Evolutionary conservation across 2,888 invertebrate species (phyloP), one percentile per base, ranked within the genome.

Genomic region (Patella ulyssiponensis): DNA sequence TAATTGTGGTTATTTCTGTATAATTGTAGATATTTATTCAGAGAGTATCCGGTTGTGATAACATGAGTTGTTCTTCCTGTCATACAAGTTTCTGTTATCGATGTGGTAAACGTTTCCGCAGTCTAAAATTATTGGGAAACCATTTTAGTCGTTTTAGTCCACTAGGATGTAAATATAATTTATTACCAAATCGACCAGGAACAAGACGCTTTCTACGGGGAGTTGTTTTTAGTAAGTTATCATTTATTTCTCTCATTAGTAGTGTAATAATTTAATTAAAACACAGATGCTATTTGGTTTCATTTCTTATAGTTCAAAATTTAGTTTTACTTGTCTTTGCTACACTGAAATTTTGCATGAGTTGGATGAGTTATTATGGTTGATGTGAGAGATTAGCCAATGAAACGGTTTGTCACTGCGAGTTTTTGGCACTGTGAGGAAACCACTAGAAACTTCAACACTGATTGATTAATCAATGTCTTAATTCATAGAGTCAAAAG

Each of bases 1-100:
- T 33, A 33, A 33, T 33, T 33, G 33, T 33, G 4, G 33, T 3
- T 9, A 44, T 44, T 44, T 44, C 9, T 9, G 44, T 44, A 44
- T 44, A 44, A 44, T 84, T 82, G 5, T 84, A 92, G 92, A 87
- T 92, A 51, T 92, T 86, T 80, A 92, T 92, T 69, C 91, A 92
- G 84, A 85, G 92, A 52, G 88, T 87, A 4, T 86, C 90, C 33
- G 92, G 92, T n/a, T 92, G 92, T 85, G 92, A 92, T 83, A 92
- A 92, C 84, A 92, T 92, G 92, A 88, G 86, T 7, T 92, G 92
- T 81, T 85, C 86, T 17, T 83, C 88, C 53, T 92, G 92, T 82
- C 85, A 89, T 70, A 91, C 91, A 0, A 87, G 88, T 72, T 92
- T 92, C 84, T 92, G 92, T 82, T 92, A 92, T 79, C 88, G 89